A percentile compares a stretch with the other conserved stretches of the same genome.
These are phyloP conservation scores for Eolophus roseicapilla DNA, from an alignment of 2,113 vertebrate genomes.

Conservation along the genomic window DNA sequence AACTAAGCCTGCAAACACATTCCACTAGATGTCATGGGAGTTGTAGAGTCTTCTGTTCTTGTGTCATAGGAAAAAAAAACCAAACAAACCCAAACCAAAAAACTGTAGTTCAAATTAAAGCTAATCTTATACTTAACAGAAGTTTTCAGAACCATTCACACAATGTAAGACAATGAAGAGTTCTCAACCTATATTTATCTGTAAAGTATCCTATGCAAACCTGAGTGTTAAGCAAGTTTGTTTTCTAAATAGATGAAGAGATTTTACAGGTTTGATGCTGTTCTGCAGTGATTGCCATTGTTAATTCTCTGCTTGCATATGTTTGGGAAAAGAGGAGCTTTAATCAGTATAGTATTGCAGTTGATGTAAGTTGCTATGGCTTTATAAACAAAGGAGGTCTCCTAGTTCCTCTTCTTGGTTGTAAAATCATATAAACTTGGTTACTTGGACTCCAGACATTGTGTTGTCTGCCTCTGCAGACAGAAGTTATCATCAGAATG, in stretches of 20 bases:
- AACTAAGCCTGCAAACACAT: not conserved
- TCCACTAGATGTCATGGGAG: not conserved
- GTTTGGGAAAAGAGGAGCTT: not conserved
- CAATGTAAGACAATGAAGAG: rapidly evolving
- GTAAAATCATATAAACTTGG: not conserved
- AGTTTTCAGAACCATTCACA: not conserved
- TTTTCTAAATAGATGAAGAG: not conserved
- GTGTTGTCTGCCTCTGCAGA: not conserved
- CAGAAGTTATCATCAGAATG: not conserved
- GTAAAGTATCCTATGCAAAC: not conserved
- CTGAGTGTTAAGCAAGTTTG: not conserved
- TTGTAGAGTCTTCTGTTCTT: not conserved
- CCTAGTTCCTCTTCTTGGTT: not conserved
- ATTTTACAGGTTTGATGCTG: not conserved
- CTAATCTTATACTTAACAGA: not conserved
- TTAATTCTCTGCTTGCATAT: not conserved
- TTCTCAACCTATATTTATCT: not conserved
- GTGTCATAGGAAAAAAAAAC: not conserved
- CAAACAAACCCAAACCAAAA: not conserved
- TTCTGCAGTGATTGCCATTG: not conserved
- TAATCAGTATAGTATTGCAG: not conserved
- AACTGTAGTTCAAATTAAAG: not conserved
- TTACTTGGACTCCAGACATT: not conserved
- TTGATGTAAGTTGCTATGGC: not conserved
- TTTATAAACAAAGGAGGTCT: not conserved